Conservation (phyloP, 1,140 invertebrate species). For the Sinonovacula constricta region DNA sequence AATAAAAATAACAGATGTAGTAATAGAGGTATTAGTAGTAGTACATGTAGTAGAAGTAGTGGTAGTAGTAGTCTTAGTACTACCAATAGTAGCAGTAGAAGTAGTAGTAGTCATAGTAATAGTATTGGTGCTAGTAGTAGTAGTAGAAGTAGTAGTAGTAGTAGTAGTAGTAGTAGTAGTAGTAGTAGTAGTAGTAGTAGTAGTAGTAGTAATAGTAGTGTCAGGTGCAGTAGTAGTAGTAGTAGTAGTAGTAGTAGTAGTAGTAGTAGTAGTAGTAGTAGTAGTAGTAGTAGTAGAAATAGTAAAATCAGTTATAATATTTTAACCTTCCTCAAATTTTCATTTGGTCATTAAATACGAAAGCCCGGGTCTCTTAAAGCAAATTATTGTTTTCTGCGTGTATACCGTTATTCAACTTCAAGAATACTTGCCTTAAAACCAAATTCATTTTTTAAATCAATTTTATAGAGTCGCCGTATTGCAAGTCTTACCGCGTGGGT, state of each 20-base stretch:
- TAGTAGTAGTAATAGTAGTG: constrained; percentile 30
- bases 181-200: constrained; percentile 9
- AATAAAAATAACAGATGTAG: not conserved
- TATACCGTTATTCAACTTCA: too few species aligned
- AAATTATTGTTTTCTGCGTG: too few species aligned
- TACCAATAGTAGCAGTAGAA: constrained; percentile 3
- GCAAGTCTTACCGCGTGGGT: too few species aligned
- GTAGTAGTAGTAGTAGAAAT: constrained; percentile 27
- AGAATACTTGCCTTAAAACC: too few species aligned
- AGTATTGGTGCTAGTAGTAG: constrained; percentile 9
- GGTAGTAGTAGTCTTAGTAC: constrained; percentile 20
- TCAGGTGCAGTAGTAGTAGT: constrained; percentile 21
- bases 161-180: constrained; percentile 11
- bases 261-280: constrained; percentile 25
- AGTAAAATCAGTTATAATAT: constrained; percentile 6
- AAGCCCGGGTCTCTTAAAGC: too few species aligned
- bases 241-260: constrained; percentile 18
- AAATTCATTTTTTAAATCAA: too few species aligned
- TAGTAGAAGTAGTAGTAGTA: constrained; percentile 12
- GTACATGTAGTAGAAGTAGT: constrained; percentile 7
- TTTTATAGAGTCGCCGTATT: too few species aligned
- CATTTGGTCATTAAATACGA: too few species aligned
- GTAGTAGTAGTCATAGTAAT: constrained; percentile 9
- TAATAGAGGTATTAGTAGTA: not conserved
- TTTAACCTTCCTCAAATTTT: too few species aligned